Evolutionary conservation across 2,888 invertebrate species (phyloP), one percentile per base, ranked within the genome.

Genomic region (Tinea semifulvella): DNA sequence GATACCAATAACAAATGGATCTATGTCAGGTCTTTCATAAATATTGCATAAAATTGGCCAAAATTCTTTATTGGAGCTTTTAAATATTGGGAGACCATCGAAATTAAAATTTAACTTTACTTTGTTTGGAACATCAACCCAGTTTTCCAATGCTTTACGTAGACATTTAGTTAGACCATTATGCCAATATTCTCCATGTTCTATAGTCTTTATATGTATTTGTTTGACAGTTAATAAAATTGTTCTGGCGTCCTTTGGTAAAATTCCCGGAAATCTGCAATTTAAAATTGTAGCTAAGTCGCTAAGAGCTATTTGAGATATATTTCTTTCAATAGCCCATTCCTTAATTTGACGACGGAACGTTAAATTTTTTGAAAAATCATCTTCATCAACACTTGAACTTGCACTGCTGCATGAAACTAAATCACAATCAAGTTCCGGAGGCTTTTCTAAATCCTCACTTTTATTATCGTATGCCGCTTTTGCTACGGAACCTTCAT

Each of bases 1-100:
- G 27, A 45, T 45, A 20, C 31, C 45, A 40, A 45, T 22, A 11
- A 45, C 19, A 40, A 45, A 40, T 5, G 39, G 45, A 27, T 17
- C 16, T 8, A 18, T n/a, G n/a, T n/a, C n/a, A n/a, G 36, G 44
- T 22, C 7, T 13, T 44, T 44, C 44, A 39, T 8, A 39, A 10
- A 39, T 39, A 19, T 5, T 39, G 17, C 39, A 39, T 10, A 39
- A 39, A 39, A 39, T 17, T n/a, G 35, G 35, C 35, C 35, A 35
- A n/a, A n/a, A n/a, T n/a, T n/a, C n/a, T n/a, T n/a, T n/a, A 42
- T 42, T 42, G 8, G 22, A 42, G 19, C 17, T 22, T 42, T 42
- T 42, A 14, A 42, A 20, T 42, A 42, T 42, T 42, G 17, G 22
- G 42, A 22, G 42, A 42, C 22, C 42, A 10, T 22, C 25, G 42